phyloP scores from a whole-genome alignment of 2,797 vertebrate species.

The Spheniscus humboldti region DNA sequence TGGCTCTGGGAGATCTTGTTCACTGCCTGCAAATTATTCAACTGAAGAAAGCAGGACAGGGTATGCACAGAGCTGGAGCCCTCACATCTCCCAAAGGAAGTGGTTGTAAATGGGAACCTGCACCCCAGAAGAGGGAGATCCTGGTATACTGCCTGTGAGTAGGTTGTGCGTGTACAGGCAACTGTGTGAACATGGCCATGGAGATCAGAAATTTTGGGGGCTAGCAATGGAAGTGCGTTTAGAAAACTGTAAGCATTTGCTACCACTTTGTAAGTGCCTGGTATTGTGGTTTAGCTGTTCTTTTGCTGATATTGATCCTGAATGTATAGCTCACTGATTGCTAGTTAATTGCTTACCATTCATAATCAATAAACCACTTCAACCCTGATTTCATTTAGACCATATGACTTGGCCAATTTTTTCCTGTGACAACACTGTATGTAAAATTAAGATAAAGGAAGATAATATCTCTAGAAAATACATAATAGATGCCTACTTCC shows the following conservation, averaged over 20 bases:
- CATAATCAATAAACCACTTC: slow-evolving; percentile 30
- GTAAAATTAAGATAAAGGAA: neutral
- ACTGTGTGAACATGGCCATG: fast-evolving
- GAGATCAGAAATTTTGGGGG: neutral
- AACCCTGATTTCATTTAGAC: neutral
- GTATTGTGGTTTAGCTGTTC: neutral
- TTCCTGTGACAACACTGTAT: neutral
- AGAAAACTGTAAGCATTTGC: neutral
- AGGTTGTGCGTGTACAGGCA: neutral
- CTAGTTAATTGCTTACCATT: neutral
- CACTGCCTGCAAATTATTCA: neutral
- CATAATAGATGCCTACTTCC: neutral
- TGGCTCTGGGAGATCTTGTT: neutral
- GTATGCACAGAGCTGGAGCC: neutral
- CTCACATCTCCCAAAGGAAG: neutral
- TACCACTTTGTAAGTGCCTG: neutral
- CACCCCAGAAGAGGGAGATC: neutral
- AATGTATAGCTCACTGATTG: neutral
- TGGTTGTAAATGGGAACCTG: neutral
- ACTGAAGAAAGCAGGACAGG: neutral
- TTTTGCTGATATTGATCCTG: neutral
- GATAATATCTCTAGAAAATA: neutral
- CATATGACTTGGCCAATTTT: neutral
- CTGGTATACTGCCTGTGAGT: fast-evolving
- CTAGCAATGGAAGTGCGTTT: neutral